Evolutionary conservation across 2,113 vertebrate species (phyloP), one percentile per base, ranked within the genome.

Genomic region (Salvator merianae): DNA sequence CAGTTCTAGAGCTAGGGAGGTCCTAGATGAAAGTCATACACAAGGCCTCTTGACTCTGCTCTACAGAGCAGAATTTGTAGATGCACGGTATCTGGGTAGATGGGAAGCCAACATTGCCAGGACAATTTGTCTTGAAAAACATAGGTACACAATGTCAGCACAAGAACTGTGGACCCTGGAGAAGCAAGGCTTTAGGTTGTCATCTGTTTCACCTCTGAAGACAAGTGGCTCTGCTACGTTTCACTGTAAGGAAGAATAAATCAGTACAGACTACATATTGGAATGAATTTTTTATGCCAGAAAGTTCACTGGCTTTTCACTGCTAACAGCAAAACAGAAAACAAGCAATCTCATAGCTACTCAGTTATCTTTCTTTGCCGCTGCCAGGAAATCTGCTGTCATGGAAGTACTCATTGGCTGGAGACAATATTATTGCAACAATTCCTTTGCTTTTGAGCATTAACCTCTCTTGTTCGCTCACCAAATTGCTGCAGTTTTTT

Each of bases 401-500:
- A n/a, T 75, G 18, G 0, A 59, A 84, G 63, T 28, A 66, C 79
- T 90, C 75, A 83, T 88, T 89, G 77, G 38, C 59, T 40, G 66
- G 82, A 84, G 82, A 85, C 68, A 65, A 53, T 84, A 79, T 83
- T 59, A 88, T 59, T 26, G 2, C 71, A 85, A 82, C 53, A 82
- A 40, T 84, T 87, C 83, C 38, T 65, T 69, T 82, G 36, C 73
- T 53, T 89, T 53, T 82, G 38, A 88, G 79, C 20, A 88, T 90
- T 77, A 89, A 81, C 70, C 72, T 87, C 63, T n/a, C 83, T 79
- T 77, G 43, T 85, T 79, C 1, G 2, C 84, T 91, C 85, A 86
- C 55, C 72, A 81, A 91, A 79, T 5, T 79, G 82, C 88, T 78
- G 63, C 81, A 34, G 34, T 88, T 91, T 69, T n/a, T 5, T 86